Evolutionary conservation across 2,797 vertebrate genomes (phyloP), one percentile per base, ranked within the genome.

Genomic region (Urocyon cinereoargenteus): DNA sequence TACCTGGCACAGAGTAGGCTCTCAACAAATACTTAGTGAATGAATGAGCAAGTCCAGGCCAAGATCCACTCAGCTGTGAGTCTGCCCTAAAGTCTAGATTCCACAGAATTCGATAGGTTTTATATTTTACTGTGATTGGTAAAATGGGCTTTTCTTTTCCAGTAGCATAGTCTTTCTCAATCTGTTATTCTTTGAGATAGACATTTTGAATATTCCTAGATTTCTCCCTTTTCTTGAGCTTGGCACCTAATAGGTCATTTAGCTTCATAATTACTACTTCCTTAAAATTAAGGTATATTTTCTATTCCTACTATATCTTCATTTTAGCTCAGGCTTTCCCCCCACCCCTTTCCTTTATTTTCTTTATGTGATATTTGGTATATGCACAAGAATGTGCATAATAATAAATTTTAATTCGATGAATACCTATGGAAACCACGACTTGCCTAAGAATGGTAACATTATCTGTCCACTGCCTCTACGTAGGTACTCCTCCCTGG

Each of bases 221-320:
- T 34, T 36, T 61, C 1, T 68, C 28, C 40, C 5, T 70, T 64
- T 90, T 75, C 36, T 14, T 84, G 28, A 61, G 70, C 11, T 93
- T 68, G 77, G 5, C 34, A 21, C 79, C 51, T 73, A 11, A 36
- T 73, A 45, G 64, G 40, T 73, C 24, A 3, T 49, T 68, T 84
- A 16, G 13, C 16, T 85, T 84, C 34, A 53, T 57, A 75, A 79
- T 53, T 95, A 78, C 61, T 61, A 49, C 61, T 82, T 49, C 49
- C 73, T 78, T 81, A 97, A 96, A 85, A 73, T 24, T 51, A 66
- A 49, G 57, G 16, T 53, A 0, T 28, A 28, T 81, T 91, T 86
- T 51, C 49, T 28, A 31, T 34, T 81, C 84, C 88, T 13, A 6
- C 31, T 62, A 0, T 55, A 8, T 26, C 31, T 84, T 36, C 68